Evolutionary conservation across 2,888 invertebrate genomes (phyloP).

Genomic region (Dione juno): DNA sequence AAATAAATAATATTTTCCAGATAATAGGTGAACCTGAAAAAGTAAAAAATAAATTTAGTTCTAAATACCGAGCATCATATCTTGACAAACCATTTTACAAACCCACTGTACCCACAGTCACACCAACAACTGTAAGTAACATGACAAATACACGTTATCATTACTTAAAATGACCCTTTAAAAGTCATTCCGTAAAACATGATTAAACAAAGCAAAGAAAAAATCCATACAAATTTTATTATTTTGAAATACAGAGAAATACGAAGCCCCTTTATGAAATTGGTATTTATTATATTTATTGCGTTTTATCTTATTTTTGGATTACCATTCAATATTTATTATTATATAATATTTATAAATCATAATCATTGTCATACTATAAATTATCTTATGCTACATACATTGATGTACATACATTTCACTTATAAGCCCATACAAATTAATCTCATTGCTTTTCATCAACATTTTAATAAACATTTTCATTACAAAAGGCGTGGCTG

Average conservation of each 20-base stretch:
- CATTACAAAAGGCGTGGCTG: conserved; percentile 78
- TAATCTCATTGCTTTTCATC: conserved; percentile 42
- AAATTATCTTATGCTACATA: not conserved
- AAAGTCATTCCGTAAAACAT: not conserved
- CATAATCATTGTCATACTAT: not conserved
- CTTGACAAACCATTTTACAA: conserved; percentile 84
- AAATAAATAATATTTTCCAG: conserved; percentile 57
- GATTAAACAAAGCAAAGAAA: not conserved
- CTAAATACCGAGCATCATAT: conserved; percentile 82
- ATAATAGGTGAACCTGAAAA: conserved; percentile 75
- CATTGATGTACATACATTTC: not conserved
- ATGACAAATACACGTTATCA: conserved; percentile 45
- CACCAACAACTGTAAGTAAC: conserved; percentile 81
- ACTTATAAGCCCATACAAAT: not conserved
- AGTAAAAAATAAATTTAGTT: conserved; percentile 82
- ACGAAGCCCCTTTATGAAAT: conserved; percentile 81
- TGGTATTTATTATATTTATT: conserved; percentile 53
- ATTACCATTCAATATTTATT: not conserved
- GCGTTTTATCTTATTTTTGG: conserved; percentile 1
- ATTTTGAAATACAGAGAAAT: conserved; percentile 34
- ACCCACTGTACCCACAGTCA: conserved; percentile 85
- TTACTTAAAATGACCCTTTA: not conserved
- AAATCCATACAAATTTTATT: not conserved
- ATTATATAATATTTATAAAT: conserved; percentile 1
- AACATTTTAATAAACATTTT: conserved; percentile 37